These are phyloP conservation scores for Chymomyza caudatula DNA, from an alignment of 2,888 invertebrate genomes.

Conservation along the genomic window DNA sequence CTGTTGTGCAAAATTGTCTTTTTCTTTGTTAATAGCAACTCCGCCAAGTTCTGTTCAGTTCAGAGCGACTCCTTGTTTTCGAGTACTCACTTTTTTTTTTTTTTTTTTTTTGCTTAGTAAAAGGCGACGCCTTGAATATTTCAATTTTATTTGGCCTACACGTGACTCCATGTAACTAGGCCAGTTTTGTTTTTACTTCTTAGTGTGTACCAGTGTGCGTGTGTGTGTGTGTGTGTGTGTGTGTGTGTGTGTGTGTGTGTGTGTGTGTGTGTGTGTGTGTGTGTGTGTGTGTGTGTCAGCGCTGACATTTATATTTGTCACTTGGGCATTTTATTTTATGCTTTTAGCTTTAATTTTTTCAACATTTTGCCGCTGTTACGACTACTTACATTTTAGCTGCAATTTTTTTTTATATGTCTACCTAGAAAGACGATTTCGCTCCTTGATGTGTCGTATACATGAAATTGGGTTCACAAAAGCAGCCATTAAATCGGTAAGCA, in stretches of 20 bases:
- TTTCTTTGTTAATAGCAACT: no score
- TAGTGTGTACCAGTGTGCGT: not conserved
- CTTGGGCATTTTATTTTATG: constrained; percentile 62
- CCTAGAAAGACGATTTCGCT: not conserved
- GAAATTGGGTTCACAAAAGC: not conserved
- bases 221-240: not conserved
- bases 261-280: not conserved
- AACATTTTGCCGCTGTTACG: not conserved
- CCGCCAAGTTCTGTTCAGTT: not conserved
- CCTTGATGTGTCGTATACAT: not conserved
- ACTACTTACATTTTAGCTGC: not conserved
- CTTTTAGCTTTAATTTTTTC: constrained; percentile 48
- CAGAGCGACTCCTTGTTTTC: not conserved
- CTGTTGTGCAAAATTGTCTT: no score
- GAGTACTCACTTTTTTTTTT: constrained; percentile 2
- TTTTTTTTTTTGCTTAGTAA: constrained; percentile 5
- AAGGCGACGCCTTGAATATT: constrained; percentile 52
- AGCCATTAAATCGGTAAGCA: not conserved
- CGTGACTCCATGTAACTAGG: constrained; percentile 37
- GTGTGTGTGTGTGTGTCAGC: constrained; percentile 2
- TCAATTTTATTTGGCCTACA: constrained; percentile 68
- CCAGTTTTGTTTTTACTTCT: constrained; percentile 26
- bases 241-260: not conserved
- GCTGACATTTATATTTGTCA: constrained; percentile 57
- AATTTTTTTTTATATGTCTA: not conserved